Conservation (phyloP, 2,888 invertebrate species). For the Ptychoptera albimana region DNA sequence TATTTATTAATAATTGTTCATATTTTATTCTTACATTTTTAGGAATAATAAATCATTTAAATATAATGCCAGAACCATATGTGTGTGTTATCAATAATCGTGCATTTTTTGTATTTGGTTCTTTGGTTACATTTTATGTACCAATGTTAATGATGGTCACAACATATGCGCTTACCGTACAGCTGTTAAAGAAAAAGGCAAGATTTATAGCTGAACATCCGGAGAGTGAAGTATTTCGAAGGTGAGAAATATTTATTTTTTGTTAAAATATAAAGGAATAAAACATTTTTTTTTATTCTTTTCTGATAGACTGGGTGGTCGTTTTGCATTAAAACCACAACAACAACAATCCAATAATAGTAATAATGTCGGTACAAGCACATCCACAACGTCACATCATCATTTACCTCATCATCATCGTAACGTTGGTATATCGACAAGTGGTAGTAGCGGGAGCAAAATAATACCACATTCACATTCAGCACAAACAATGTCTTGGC, state of each 20-base stretch:
- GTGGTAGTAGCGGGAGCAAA: constrained; percentile 1
- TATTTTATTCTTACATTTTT: constrained; percentile 11
- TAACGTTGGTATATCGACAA: constrained; percentile 12
- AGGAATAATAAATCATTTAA: constrained; percentile 60
- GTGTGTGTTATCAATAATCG: constrained; percentile 72
- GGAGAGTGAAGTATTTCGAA: constrained; percentile 40
- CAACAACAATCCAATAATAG: constrained; percentile 20
- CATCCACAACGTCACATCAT: constrained; percentile 6
- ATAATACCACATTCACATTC: constrained; percentile 8
- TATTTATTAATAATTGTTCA: neutral
- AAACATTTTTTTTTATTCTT: neutral
- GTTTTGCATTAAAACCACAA: constrained; percentile 27
- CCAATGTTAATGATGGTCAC: constrained; percentile 92
- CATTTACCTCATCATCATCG: constrained; percentile 10
- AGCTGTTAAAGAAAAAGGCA: constrained; percentile 65
- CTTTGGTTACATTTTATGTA: constrained; percentile 84
- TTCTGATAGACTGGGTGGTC: constrained; percentile 17
- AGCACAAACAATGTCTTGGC: constrained; percentile 7
- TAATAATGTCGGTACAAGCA: constrained; percentile 9
- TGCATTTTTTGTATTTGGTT: constrained; percentile 80
- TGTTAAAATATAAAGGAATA: neutral
- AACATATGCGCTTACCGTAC: constrained; percentile 79
- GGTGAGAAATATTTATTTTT: constrained; percentile 23
- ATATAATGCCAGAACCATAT: constrained; percentile 65
- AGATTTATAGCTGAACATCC: constrained; percentile 51